Evolutionary conservation across 2,888 invertebrate species (phyloP).

Genomic region (Polyommatus iphigenia): DNA sequence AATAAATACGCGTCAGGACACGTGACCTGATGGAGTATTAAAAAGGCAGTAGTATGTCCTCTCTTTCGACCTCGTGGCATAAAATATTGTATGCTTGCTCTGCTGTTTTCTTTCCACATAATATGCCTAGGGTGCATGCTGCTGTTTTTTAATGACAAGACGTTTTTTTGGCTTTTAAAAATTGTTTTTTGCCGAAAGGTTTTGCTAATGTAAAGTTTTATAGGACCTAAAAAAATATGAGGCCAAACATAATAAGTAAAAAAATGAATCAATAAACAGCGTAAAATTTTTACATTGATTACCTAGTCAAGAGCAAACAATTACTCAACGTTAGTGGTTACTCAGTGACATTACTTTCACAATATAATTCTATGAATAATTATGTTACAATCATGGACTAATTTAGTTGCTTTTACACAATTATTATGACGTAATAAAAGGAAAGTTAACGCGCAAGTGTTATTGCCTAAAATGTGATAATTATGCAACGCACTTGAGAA

Average conservation of each 20-base stretch:
- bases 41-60: too few relatives aligned
- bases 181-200: not conserved
- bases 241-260: not conserved
- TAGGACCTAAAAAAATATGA: not conserved
- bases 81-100: too few relatives aligned
- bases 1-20: not conserved
- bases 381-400: conserved; percentile 15
- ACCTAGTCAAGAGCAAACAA: not conserved
- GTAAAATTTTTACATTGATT: not conserved
- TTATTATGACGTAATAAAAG: conserved; percentile 25
- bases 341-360: conserved; percentile 24
- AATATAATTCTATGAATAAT: conserved; percentile 15
- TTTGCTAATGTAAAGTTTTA: not conserved
- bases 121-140: too few relatives aligned
- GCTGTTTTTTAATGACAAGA: too few relatives aligned
- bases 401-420: conserved; percentile 26
- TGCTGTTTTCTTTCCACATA: too few relatives aligned
- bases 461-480: conserved; percentile 22
- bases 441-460: conserved; percentile 11
- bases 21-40: not conserved
- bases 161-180: not conserved
- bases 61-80: too few relatives aligned
- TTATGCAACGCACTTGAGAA: not conserved
- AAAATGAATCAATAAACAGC: not conserved
- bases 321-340: not conserved